phyloP scores from a whole-genome alignment of 1,140 invertebrate species.

The Listronotus oregonensis region DNA sequence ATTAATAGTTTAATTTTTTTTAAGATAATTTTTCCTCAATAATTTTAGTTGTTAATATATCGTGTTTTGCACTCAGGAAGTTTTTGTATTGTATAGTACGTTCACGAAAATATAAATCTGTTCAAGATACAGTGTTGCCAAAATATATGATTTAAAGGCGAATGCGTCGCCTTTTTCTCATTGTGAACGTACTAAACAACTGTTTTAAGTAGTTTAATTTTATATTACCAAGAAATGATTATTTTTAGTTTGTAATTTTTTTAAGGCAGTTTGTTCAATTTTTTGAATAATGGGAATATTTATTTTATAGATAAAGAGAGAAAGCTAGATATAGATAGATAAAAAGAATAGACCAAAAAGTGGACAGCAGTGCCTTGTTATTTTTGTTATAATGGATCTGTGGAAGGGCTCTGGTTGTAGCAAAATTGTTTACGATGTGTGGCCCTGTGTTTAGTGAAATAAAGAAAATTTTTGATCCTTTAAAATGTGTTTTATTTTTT shows the following conservation, averaged over 20 bases:
- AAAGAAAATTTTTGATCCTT: conserved; percentile 19
- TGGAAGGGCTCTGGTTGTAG: conserved; percentile 10
- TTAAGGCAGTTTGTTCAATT: conserved; percentile 6
- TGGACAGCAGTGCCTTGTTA: conserved; percentile 36
- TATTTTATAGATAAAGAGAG: conserved; percentile 14
- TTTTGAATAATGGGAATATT: conserved; percentile 24
- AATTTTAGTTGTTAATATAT: conserved; percentile 25
- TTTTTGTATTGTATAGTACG: conserved; percentile 9
- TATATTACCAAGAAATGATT: conserved; percentile 15
- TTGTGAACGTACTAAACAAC: neutral
- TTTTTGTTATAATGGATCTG: conserved; percentile 35
- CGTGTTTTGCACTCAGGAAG: conserved; percentile 30
- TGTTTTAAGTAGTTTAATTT: conserved; percentile 6
- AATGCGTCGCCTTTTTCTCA: neutral
- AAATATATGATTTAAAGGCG: neutral
- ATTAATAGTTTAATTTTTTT: conserved; percentile 7
- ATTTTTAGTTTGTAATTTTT: conserved; percentile 13
- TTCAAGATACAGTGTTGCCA: neutral
- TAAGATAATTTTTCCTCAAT: conserved; percentile 15
- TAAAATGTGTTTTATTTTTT: conserved; percentile 5
- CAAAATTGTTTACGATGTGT: neutral
- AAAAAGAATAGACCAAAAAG: conserved; percentile 32
- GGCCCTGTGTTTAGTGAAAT: conserved; percentile 18
- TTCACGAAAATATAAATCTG: conserved; percentile 9
- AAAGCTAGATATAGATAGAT: conserved; percentile 12